These are phyloP conservation scores for Nephila pilipes DNA, from an alignment of 1,140 invertebrate species.

Conservation along the genomic window DNA sequence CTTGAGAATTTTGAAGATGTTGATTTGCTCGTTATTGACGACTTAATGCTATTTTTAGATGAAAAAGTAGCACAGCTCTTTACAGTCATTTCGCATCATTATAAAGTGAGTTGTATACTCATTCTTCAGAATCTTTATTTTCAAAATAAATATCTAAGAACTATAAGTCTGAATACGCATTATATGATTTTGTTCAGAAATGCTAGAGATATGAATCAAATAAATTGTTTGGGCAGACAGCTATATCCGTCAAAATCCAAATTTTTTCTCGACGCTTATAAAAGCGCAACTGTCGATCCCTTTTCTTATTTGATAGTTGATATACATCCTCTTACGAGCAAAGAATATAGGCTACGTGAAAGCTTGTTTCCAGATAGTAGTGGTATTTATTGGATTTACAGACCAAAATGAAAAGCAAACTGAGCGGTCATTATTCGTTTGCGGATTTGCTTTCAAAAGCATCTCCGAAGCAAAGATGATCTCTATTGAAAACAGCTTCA, in stretches of 20 bases:
- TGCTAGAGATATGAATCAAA: constrained; percentile 18
- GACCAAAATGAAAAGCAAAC: not conserved
- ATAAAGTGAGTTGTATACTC: constrained; percentile 9
- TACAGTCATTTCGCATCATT: constrained; percentile 14
- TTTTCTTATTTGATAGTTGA: constrained; percentile 5
- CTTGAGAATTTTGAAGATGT: not conserved
- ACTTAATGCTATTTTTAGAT: constrained; percentile 17
- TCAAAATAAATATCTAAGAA: constrained; percentile 4
- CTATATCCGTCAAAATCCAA: not conserved
- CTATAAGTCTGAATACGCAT: constrained; percentile 55
- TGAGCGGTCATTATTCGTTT: not conserved
- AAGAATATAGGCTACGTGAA: not conserved
- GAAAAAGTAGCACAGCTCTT: constrained; percentile 37
- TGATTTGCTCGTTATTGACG: constrained; percentile 16
- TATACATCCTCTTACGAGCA: not conserved
- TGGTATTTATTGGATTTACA: not conserved
- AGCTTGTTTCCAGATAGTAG: not conserved
- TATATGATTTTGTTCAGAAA: constrained; percentile 61
- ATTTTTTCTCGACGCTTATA: constrained; percentile 43
- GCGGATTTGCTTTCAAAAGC: not conserved
- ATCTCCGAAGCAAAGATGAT: not conserved
- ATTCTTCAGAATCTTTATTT: constrained; percentile 63
- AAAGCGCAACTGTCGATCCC: not conserved
- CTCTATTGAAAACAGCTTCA: not conserved
- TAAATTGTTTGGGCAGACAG: constrained; percentile 39